Evolutionary conservation across 2,113 vertebrate genomes (phyloP).

Genomic region (Trachemys scripta): DNA sequence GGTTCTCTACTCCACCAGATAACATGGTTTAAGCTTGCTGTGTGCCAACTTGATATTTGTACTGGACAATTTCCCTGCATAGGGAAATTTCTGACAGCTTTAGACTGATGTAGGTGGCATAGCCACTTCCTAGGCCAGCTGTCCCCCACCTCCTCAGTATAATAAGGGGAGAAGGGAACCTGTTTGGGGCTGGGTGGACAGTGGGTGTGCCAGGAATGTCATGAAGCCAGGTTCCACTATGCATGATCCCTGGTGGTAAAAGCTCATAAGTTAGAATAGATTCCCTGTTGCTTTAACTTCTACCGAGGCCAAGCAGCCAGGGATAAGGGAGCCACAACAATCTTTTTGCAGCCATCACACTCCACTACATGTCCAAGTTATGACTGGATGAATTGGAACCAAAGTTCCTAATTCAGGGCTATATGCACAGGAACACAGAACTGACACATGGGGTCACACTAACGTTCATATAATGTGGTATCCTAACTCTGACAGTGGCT

Average conservation of each 20-base stretch:
- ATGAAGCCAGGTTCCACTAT: background rate
- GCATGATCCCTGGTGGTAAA: background rate
- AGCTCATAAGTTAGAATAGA: background rate
- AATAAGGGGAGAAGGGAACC: background rate
- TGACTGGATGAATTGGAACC: background rate
- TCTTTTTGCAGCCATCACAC: background rate
- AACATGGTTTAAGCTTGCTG: background rate
- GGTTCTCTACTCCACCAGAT: background rate
- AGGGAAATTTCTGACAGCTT: background rate
- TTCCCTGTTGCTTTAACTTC: background rate
- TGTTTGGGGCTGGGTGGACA: background rate
- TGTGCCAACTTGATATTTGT: background rate
- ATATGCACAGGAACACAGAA: background rate
- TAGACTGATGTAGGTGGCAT: background rate
- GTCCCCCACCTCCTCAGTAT: accelerated
- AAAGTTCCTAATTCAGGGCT: background rate
- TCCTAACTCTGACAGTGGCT: background rate
- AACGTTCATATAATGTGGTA: background rate
- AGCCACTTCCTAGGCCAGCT: background rate
- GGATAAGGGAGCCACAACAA: background rate
- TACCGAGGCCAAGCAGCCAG: background rate
- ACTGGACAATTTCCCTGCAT: background rate
- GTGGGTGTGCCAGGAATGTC: background rate
- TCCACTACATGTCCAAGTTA: background rate
- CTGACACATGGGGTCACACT: background rate